Evolutionary conservation across 2,888 invertebrate genomes (phyloP), one percentile per base, ranked within the genome.

Genomic region (Himalopsyche tibetana): DNA sequence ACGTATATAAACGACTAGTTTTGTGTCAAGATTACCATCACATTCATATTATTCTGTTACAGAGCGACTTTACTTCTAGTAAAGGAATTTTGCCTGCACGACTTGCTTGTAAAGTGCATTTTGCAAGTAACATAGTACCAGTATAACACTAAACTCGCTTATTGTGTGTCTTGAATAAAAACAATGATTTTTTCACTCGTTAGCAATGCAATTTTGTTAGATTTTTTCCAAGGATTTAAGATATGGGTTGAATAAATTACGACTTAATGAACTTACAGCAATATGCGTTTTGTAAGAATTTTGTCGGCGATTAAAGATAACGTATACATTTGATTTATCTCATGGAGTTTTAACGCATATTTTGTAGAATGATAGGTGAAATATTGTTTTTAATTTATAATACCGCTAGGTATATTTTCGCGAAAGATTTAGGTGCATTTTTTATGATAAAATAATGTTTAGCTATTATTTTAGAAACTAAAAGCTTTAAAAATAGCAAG

Each of bases 141-240:
- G 28, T 28, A 63, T 19, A 63, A 8, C 28, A 63, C 28, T 63
- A 19, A 51, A 63, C 63, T 63, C 1, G 63, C 51, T 19, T 63
- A 28, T 63, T 63, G 63, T 63, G 63, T 63, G 63, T 28, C 19
- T 63, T 12, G 63, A 63, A 63, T 63, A 19, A 63, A 63, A 63
- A 63, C 63, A 63, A 63, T 63, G 63, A 63, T 63, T 63, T 63
- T 63, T 63, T 63, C 63, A 28, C 63, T 63, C 63, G 63, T 63
- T 63, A 63, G 63, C 63, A 11, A 63, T 63, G 63, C 63, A 63
- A 63, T 63, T 63, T 63, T 63, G 63, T 5, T 63, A 63, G 63
- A 63, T 63, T 63, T 55, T 63, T 63, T 63, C 63, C 63, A 63
- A 63, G 63, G 63, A 63, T 19, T 63, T 63, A 11, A 19, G 63